These are phyloP conservation scores for Dendrocopos noguchii DNA, from an alignment of 2,113 vertebrate species.

Conservation along the genomic window DNA sequence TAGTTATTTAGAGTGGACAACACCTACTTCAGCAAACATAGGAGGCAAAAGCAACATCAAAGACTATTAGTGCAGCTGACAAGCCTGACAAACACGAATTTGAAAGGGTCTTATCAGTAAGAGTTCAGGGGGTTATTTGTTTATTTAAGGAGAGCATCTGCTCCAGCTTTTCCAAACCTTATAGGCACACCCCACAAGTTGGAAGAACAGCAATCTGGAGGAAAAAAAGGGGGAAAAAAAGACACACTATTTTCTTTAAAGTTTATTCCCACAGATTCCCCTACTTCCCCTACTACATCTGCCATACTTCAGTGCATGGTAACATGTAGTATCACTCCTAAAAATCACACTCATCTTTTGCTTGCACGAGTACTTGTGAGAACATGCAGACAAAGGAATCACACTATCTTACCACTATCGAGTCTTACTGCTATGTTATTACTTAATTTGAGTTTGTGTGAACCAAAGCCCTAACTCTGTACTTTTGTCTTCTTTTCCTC, in stretches of 20 bases:
- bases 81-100: background rate
- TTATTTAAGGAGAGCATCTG: background rate
- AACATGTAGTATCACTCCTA: background rate
- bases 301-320: background rate
- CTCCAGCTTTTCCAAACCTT: background rate
- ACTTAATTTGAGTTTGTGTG: background rate
- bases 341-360: background rate
- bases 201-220: background rate
- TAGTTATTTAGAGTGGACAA: background rate
- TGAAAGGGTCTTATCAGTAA: background rate
- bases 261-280: background rate
- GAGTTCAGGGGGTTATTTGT: background rate
- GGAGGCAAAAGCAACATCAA: conserved; percentile 19
- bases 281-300: background rate
- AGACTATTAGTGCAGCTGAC: conserved; percentile 41
- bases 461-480: background rate
- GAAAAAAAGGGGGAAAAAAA: background rate
- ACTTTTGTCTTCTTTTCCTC: background rate
- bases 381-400: background rate
- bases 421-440: background rate
- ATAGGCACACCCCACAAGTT: background rate
- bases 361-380: background rate
- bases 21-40: conserved; percentile 19
- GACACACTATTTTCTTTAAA: background rate
- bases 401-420: background rate